Evolutionary conservation across 2,888 invertebrate species (phyloP), one percentile per base, ranked within the genome.

Genomic region (Abrostola triplasia): DNA sequence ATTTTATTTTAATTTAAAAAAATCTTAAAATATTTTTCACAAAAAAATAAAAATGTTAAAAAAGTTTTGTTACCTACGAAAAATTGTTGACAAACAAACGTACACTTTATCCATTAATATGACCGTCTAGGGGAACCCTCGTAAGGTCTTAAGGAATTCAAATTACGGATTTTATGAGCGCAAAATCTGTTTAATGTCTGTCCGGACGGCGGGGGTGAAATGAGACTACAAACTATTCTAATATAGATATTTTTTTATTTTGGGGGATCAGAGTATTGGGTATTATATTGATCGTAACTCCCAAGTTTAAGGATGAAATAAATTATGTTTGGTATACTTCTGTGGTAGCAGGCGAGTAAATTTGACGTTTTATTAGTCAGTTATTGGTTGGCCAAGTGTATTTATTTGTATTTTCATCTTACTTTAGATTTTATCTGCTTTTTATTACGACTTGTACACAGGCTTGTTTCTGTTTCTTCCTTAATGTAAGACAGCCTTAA

Each of bases 81-180:
- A 44, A 49, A 52, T 61, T 12, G 56, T 47, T 37, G 36, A 36
- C 73, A 57, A 64, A 62, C 69, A 56, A 44, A 47, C 47, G 41
- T 10, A 61, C 67, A 73, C 24, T 24, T 4, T 24, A 24, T 24
- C 24, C 24, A 1, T 24, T 2, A 24, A 24, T 24, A 24, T 4
- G 24, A 24, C 1, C 24, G 24, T 24, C 24, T 24, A 78, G 77
- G 79, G 71, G 69, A 72, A 80, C 82, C 83, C 86, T 77, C 79
- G 67, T 67, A 72, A 76, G 81, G 84, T 88, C 91, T 88, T 88
- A 86, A 90, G 92, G 93, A 93, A 94, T 94, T 93, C 92, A 93
- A 94, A 94, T 94, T 93, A 91, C 90, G 85, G 86, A 87, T 93
- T 93, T 93, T 93, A 93, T 89, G 91, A 85, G 87, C 85, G 84